phyloP scores from a whole-genome alignment of 2,113 vertebrate genomes.

The Cariama cristata region DNA sequence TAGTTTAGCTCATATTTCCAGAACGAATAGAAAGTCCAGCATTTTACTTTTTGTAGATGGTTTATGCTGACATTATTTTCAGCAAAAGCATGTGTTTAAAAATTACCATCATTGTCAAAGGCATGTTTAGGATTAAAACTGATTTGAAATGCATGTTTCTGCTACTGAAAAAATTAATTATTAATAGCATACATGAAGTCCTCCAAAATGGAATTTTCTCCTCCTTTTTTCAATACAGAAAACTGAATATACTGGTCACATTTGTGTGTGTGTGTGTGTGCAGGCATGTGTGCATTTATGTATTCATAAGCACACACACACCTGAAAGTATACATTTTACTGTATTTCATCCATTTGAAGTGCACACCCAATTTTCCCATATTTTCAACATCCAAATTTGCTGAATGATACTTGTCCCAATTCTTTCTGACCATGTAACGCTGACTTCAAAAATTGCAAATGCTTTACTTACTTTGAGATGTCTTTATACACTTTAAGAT shows the following conservation, averaged over 20 bases:
- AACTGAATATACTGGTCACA: background rate
- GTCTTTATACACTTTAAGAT: background rate
- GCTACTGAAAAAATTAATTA: background rate
- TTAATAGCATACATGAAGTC: background rate
- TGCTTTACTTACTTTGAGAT: background rate
- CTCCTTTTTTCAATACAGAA: background rate
- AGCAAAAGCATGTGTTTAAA: background rate
- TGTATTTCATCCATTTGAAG: background rate
- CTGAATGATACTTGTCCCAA: background rate
- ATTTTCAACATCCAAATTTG: background rate
- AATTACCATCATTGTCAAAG: background rate
- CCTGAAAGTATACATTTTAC: background rate
- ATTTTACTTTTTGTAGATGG: background rate
- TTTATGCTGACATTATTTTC: background rate
- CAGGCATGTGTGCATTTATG: background rate
- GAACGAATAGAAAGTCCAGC: background rate
- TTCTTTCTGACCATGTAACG: background rate
- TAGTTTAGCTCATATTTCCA: background rate
- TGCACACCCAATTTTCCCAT: rapidly evolving
- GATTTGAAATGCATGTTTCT: background rate
- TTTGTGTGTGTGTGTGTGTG: background rate
- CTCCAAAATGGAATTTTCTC: background rate
- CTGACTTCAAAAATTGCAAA: background rate
- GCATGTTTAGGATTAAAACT: background rate
- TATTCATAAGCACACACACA: background rate